Evolutionary conservation across 1,140 invertebrate genomes (phyloP), one percentile per base, ranked within the genome.

Genomic region (Drosophila tristis): DNA sequence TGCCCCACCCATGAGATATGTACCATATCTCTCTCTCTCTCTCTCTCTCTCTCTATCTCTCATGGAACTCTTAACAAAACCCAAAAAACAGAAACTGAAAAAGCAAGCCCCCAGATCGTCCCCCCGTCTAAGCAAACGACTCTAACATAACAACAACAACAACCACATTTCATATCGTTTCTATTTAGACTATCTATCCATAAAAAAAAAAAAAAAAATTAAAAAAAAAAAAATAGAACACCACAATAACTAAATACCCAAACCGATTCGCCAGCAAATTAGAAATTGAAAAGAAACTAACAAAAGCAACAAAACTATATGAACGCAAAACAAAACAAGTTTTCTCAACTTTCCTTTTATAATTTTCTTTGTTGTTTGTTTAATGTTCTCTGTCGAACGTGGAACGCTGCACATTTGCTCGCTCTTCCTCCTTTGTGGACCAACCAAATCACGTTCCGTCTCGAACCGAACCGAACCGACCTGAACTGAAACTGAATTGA

Each of bases 381-480:
- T 87, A 78, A 89, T 92, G 92, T 92, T 90, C 92, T 92, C 92
- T 92, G 93, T 90, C 93, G 93, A 92, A 92, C 92, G 92, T 93
- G 93, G 92, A 92, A 93, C 92, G 93, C 93, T 93, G 93, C 92
- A 84, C 80, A 71, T 66, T 78, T 87, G 78, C 84, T 74, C 81
- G 70, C 71, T 81, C 74, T 77, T 59, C 65, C 66, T 67, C 78
- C 82, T 78, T 91, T 84, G 79, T 82, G 89, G 87, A 90, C 78
- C 70, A 81, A 72, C 67, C 56, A 71, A 81, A 55, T 71, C 65
- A 75, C 77, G 80, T 84, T 84, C 80, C 80, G 63, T 81, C 67
- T 45, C 74, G 74, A 74, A 66, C 50, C 61, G 50, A 65, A 59
- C 49, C 65, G 56, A 78, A 64, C 57, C 50, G 78, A 66, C 81